Evolutionary conservation across 1,140 invertebrate species (phyloP).

Genomic region (Nasonia vitripennis): DNA sequence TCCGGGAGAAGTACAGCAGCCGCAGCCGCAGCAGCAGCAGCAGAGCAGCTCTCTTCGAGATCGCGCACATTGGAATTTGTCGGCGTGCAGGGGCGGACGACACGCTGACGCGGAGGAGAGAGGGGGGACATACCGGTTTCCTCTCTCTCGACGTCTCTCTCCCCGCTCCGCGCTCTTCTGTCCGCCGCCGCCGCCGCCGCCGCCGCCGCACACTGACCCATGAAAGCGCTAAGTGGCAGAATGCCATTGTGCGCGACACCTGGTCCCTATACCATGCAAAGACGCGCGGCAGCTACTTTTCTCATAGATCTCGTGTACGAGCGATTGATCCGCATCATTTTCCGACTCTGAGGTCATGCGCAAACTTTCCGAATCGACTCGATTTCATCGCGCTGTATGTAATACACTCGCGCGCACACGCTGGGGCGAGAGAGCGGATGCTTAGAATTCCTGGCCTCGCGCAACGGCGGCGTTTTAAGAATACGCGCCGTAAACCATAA

Average conservation of each 20-base stretch:
- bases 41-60: neutral
- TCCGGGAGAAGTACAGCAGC: slow-evolving; percentile 18
- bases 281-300: neutral
- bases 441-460: neutral
- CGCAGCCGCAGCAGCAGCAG: slow-evolving; percentile 1
- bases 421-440: neutral
- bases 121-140: slow-evolving; percentile 31
- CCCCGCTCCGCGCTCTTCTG: neutral
- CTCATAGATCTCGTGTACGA: neutral
- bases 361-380: neutral
- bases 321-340: neutral
- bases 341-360: neutral
- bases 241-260: slow-evolving; percentile 49
- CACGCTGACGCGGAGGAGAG: neutral
- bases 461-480: neutral
- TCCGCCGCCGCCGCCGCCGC: neutral
- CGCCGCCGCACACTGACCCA: slow-evolving; percentile 35
- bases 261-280: slow-evolving; percentile 8
- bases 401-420: neutral
- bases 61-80: slow-evolving; percentile 36
- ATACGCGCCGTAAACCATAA: neutral
- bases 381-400: neutral
- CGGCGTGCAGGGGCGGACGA: slow-evolving; percentile 18
- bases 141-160: neutral
- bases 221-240: slow-evolving; percentile 47